Evolutionary conservation across 2,797 vertebrate species (phyloP), one percentile per base, ranked within the genome.

Genomic region (Lithobates pipiens): DNA sequence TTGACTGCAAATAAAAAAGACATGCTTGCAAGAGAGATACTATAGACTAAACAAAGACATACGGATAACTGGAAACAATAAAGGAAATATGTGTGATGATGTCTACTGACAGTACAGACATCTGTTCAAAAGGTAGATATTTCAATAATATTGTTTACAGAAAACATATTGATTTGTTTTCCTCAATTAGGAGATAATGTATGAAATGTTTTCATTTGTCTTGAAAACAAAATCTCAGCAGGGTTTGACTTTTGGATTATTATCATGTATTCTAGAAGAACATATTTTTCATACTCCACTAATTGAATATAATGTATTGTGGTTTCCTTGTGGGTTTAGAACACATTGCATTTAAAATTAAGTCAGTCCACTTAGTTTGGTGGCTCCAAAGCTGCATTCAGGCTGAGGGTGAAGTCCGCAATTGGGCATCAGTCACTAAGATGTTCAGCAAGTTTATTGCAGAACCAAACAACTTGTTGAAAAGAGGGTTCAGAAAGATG

Each of bases 41-140:
- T 63, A 8, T 67, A 79, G 27, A 67, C 83, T 50, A 79, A 73
- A 72, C 76, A 79, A 74, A 79, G 76, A 79, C 69, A 79, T 85
- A 74, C 23, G 76, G 54, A 67, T 74, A 46, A 85, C 68, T 74
- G 76, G 61, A 85, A 79, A 79, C 76, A 85, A 79, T 77, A 84
- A 73, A 72, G 34, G 29, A 27, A 74, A 79, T 74, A 36, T 79
- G 39, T 74, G 34, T 46, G 67, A 77, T 69, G 21, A 70, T 16
- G 71, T 42, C 34, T 65, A 79, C 68, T 78, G 68, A 72, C 75
- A 71, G 69, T 78, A 69, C 68, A 77, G 65, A 69, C 82, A 84
- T 84, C 82, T 84, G 82, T 46, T 73, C 75, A 78, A 44, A 61
- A 54, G 50, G 76, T 46, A 73, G 18, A 73, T 34, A 72, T 72